These are phyloP conservation scores for Acromyrmex charruanus DNA, from an alignment of 1,140 invertebrate species.

Conservation along the genomic window DNA sequence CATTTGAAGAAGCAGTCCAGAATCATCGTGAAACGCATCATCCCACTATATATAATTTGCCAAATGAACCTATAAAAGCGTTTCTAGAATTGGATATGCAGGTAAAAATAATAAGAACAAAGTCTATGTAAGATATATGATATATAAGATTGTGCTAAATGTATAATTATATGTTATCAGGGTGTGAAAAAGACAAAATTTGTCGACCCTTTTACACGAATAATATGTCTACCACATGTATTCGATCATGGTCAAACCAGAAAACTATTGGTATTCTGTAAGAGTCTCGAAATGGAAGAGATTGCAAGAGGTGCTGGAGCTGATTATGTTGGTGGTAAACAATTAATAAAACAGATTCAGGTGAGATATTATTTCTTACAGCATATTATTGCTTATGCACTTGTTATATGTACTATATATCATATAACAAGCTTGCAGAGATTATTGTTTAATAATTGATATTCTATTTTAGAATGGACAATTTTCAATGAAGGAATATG, in stretches of 20 bases:
- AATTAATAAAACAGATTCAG: slow-evolving; percentile 92
- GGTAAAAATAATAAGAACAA: slow-evolving; percentile 76
- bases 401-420: background rate
- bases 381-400: background rate
- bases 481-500: slow-evolving; percentile 90
- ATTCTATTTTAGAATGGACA: slow-evolving; percentile 88
- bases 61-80: slow-evolving; percentile 89
- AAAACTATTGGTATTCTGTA: slow-evolving; percentile 91
- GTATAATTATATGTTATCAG: slow-evolving; percentile 64
- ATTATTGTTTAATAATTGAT: slow-evolving; percentile 2
- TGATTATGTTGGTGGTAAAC: slow-evolving; percentile 89
- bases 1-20: slow-evolving; percentile 91
- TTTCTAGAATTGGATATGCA: slow-evolving; percentile 92
- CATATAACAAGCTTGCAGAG: background rate
- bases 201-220: slow-evolving; percentile 88
- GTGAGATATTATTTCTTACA: slow-evolving; percentile 75
- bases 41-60: slow-evolving; percentile 91
- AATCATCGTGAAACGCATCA: slow-evolving; percentile 92
- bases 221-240: slow-evolving; percentile 88
- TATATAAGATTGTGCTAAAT: background rate
- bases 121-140: background rate
- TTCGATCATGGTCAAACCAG: slow-evolving; percentile 89
- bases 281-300: slow-evolving; percentile 87
- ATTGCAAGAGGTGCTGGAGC: slow-evolving; percentile 90
- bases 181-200: slow-evolving; percentile 87